Evolutionary conservation across 2,888 invertebrate species (phyloP).

Genomic region (Sphaerophoria taeniata): DNA sequence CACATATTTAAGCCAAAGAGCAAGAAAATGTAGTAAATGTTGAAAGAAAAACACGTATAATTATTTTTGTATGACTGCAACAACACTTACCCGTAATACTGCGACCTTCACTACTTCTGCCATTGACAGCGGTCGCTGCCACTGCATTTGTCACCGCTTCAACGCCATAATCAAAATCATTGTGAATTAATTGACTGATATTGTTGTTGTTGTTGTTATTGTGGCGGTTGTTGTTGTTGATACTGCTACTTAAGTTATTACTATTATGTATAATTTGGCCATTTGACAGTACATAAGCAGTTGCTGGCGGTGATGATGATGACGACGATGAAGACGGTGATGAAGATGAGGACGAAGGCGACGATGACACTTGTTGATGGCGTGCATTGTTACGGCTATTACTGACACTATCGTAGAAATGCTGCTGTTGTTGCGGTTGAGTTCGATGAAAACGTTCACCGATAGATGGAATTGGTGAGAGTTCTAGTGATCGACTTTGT

Average conservation of each 20-base stretch:
- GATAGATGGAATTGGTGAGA: constrained; percentile 47
- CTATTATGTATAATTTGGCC: constrained; percentile 64
- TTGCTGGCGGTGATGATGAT: constrained; percentile 46
- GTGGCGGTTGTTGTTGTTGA: constrained; percentile 38
- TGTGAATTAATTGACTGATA: constrained; percentile 65
- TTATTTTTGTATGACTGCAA: background rate
- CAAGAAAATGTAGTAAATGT: constrained; percentile 7
- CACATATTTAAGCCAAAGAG: constrained; percentile 40
- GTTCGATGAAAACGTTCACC: constrained; percentile 61
- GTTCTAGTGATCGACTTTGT: constrained; percentile 48
- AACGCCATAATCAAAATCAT: constrained; percentile 67
- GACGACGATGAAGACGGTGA: constrained; percentile 55
- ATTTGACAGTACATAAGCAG: constrained; percentile 58
- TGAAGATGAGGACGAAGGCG: constrained; percentile 57
- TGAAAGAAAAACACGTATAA: background rate
- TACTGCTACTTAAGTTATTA: constrained; percentile 45
- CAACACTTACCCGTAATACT: constrained; percentile 60
- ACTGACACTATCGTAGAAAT: constrained; percentile 67
- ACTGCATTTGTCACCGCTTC: constrained; percentile 69
- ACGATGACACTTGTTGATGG: constrained; percentile 70
- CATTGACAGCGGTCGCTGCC: constrained; percentile 70
- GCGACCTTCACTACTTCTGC: constrained; percentile 68
- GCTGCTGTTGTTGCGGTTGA: constrained; percentile 57
- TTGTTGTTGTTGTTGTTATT: constrained; percentile 50
- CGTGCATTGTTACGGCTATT: constrained; percentile 67